Evolutionary conservation across 2,113 vertebrate species (phyloP), one percentile per base, ranked within the genome.

Genomic region (Vulpes vulpes): DNA sequence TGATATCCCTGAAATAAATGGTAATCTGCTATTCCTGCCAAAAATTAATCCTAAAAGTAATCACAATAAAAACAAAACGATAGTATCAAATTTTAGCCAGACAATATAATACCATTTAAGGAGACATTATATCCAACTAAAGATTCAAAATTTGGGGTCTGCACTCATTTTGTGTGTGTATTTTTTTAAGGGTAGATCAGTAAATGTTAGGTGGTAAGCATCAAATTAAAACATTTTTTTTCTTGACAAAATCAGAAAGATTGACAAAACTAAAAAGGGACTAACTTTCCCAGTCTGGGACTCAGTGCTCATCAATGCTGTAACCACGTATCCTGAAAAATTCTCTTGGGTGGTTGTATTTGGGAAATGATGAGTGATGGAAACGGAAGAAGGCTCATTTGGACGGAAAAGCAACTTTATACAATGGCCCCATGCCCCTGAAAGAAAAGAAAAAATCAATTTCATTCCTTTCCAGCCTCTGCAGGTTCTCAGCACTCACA

Each of bases 11-110:
- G 65, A 93, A 91, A 20, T 92, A 86, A 94, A 90, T 67, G 17
- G 14, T 51, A 51, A 49, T 32, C 38, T 60, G 6, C n/a, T 69
- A 62, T 82, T 17, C 22, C 69, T 43, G 15, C 22, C 74, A 10
- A 49, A 81, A 91, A 78, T 81, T 93, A 86, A 88, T 60, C 8
- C 53, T 49, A 93, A 85, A 94, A 69, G 92, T 62, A 83, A 69
- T 65, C 53, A 86, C 23, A 73, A 62, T 73, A 90, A 86, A 95
- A 94, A 38, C 51, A 87, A 62, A 76, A 79, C 20, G 59, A 25
- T 76, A 60, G 17, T 69, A 69, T 64, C 65, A 65, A 73, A 91
- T 5, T 59, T 96, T 73, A 86, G 62, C 51, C 89, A 69, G 57
- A 83, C 5, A 71, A 65, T 67, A n/a, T 69, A 57, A 64, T 49